These are phyloP conservation scores for Phlogophora meticulosa DNA, from an alignment of 2,888 invertebrate species.

Conservation along the genomic window DNA sequence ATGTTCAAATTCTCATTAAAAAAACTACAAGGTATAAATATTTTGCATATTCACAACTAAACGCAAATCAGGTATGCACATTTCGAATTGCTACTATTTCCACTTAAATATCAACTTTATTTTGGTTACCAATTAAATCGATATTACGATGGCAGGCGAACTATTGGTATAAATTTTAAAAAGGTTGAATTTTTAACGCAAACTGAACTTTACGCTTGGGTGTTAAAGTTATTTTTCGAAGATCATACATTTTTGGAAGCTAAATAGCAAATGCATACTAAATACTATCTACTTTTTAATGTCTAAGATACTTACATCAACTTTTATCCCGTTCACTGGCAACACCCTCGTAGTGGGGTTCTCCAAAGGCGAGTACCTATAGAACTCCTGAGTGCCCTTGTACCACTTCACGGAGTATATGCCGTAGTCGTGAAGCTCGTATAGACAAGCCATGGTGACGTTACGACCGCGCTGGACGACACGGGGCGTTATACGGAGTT, in stretches of 20 bases:
- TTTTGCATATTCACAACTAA: not conserved
- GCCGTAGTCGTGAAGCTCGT: slow-evolving; percentile 94
- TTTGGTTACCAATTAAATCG: too few species aligned
- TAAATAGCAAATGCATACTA: too few species aligned
- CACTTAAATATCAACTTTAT: too few species aligned
- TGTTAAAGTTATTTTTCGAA: too few species aligned
- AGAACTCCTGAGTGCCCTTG: slow-evolving; percentile 95
- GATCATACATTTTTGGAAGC: too few species aligned
- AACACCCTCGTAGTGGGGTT: slow-evolving; percentile 93
- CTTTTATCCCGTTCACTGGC: slow-evolving; percentile 93
- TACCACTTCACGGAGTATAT: slow-evolving; percentile 97
- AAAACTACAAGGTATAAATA: not conserved
- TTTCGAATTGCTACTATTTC: too few species aligned
- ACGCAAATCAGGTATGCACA: not conserved
- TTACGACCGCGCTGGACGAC: slow-evolving; percentile 93
- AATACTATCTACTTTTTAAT: not conserved
- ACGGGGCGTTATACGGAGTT: slow-evolving; percentile 93
- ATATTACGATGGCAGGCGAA: too few species aligned
- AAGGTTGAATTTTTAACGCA: too few species aligned
- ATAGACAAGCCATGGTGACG: slow-evolving; percentile 94
- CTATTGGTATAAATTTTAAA: too few species aligned
- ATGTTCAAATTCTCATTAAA: not conserved
- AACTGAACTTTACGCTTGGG: too few species aligned
- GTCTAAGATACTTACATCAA: slow-evolving; percentile 93
- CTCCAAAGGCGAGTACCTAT: slow-evolving; percentile 95